A percentile compares a stretch with the other conserved stretches of the same genome.
Conservation (phyloP, 2,797 vertebrate species). For the Enteromius treurensis region DNA sequence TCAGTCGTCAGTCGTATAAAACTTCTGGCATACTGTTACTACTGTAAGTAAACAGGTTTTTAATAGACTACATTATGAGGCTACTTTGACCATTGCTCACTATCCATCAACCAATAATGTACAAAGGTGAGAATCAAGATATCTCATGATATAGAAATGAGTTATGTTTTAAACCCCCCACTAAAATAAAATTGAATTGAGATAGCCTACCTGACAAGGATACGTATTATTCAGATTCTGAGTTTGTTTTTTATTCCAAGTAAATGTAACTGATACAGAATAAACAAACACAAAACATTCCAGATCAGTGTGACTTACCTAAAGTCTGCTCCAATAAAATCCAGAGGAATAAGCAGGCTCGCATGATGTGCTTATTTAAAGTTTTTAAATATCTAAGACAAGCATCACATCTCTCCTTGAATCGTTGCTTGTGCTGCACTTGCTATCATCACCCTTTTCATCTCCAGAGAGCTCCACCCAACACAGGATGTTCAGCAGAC, state of each 20-base stretch:
- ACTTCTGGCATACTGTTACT: too few relatives aligned
- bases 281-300: neutral
- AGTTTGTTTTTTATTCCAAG: neutral
- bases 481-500: slow-evolving; percentile 28
- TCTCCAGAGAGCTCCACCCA: neutral
- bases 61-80: too few relatives aligned
- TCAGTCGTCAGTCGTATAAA: too few relatives aligned
- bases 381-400: neutral
- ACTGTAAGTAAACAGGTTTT: too few relatives aligned
- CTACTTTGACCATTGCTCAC: too few relatives aligned
- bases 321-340: slow-evolving; percentile 23
- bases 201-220: too few relatives aligned
- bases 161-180: too few relatives aligned
- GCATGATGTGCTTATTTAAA: neutral
- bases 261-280: neutral
- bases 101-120: too few relatives aligned
- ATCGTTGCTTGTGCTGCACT: neutral
- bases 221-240: too few relatives aligned
- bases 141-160: too few relatives aligned
- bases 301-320: slow-evolving; percentile 19
- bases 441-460: neutral
- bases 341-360: slow-evolving; percentile 16
- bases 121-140: too few relatives aligned
- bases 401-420: neutral
- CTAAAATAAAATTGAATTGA: too few relatives aligned